These are phyloP conservation scores for Philhelius pedissequus DNA, from an alignment of 2,888 invertebrate genomes.

Conservation along the genomic window DNA sequence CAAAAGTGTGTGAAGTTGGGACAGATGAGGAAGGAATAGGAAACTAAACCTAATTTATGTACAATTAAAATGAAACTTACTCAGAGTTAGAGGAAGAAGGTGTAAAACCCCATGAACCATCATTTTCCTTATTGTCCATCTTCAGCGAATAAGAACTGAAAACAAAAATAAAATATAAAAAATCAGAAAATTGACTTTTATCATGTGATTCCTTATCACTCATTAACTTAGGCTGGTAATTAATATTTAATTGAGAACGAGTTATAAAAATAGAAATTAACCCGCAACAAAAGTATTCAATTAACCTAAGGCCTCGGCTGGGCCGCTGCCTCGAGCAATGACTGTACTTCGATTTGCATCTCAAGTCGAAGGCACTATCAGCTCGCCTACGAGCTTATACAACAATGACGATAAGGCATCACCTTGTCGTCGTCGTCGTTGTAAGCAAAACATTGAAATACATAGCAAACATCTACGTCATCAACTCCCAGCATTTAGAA, in stretches of 20 bases:
- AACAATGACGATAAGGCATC: slow-evolving; percentile 27
- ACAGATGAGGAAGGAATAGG: background rate
- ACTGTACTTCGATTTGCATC: background rate
- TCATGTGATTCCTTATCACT: background rate
- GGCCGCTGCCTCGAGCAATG: background rate
- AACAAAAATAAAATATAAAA: background rate
- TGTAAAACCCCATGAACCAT: slow-evolving; percentile 33
- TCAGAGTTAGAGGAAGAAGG: slow-evolving; percentile 26
- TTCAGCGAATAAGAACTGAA: slow-evolving; percentile 17
- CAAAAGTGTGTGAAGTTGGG: background rate
- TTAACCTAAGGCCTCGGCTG: background rate
- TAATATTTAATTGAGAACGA: background rate
- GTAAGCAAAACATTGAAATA: slow-evolving; percentile 6
- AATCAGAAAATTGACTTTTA: background rate
- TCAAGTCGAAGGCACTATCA: slow-evolving; percentile 13
- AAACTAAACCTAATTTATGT: background rate
- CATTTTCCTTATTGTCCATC: slow-evolving; percentile 56
- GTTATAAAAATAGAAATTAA: background rate
- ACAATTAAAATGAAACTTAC: slow-evolving; percentile 46
- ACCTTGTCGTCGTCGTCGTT: background rate
- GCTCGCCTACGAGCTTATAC: slow-evolving; percentile 32
- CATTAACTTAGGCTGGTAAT: background rate
- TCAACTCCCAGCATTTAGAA: background rate
- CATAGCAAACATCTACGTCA: background rate
- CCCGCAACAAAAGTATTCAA: background rate